phyloP scores from a whole-genome alignment of 2,797 vertebrate species.

The Galagoides demidoff region DNA sequence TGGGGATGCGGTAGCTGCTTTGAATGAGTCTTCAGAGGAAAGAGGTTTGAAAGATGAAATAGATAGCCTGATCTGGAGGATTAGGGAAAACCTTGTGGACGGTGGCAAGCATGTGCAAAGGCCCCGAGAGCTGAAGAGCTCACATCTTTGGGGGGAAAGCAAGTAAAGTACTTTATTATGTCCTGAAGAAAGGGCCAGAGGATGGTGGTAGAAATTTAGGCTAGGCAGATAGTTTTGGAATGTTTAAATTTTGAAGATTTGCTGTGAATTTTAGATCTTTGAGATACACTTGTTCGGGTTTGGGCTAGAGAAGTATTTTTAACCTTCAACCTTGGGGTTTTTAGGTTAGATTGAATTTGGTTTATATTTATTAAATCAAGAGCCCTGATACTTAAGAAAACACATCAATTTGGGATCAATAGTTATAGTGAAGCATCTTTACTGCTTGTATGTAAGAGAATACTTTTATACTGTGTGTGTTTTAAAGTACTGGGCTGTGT shows the following conservation, averaged over 20 bases:
- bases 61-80: not conserved
- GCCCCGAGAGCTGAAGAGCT: not conserved
- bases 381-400: not conserved
- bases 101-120: not conserved
- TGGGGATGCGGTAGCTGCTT: not conserved
- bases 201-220: not conserved
- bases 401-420: not conserved
- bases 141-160: not conserved
- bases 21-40: not conserved
- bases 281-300: not conserved
- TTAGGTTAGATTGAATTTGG: not conserved
- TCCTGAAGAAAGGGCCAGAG: not conserved
- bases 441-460: not conserved
- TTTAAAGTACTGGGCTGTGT: not conserved
- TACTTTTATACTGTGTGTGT: not conserved
- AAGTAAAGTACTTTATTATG: not conserved
- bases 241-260: not conserved
- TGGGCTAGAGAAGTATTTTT: not conserved
- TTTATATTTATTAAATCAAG: not conserved
- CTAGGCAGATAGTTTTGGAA: not conserved
- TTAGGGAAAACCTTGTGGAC: not conserved
- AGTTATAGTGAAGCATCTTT: not conserved
- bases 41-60: not conserved
- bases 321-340: not conserved
- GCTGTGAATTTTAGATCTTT: not conserved